These are phyloP conservation scores for Melanargia galathea DNA, from an alignment of 2,888 invertebrate genomes.

Conservation along the genomic window DNA sequence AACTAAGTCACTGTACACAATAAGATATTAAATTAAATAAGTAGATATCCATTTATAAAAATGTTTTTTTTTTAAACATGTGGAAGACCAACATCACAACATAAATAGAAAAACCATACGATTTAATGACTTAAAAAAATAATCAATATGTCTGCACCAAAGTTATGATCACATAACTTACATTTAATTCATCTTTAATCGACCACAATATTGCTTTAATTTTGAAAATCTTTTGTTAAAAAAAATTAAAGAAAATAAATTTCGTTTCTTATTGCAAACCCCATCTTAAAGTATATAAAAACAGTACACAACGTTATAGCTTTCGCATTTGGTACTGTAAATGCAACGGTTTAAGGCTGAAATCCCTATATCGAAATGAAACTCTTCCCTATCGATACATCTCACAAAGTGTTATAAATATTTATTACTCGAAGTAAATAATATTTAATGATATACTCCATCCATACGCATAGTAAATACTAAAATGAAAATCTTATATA, in stretches of 20 bases:
- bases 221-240: constrained; percentile 23
- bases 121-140: constrained; percentile 59
- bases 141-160: constrained; percentile 64
- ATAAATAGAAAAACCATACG: constrained; percentile 74
- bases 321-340: constrained; percentile 37
- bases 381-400: neutral
- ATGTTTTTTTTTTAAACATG: constrained; percentile 54
- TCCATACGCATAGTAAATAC: constrained; percentile 30
- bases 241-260: constrained; percentile 22
- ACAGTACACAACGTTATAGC: constrained; percentile 23
- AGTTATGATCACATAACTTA: constrained; percentile 33
- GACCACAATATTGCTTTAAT: constrained; percentile 33
- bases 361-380: constrained; percentile 16
- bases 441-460: constrained; percentile 23
- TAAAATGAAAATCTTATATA: constrained; percentile 41
- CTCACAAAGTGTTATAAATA: constrained; percentile 1
- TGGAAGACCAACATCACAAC: constrained; percentile 82
- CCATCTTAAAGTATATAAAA: constrained; percentile 32
- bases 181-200: constrained; percentile 15
- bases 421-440: constrained; percentile 10
- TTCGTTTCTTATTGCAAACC: constrained; percentile 36
- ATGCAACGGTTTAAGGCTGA: constrained; percentile 28
- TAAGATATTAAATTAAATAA: constrained; percentile 60
- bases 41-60: constrained; percentile 62
- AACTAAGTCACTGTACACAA: constrained; percentile 62